Conservation (phyloP, 2,888 invertebrate species). For the Tolmerus cingulatus region DNA sequence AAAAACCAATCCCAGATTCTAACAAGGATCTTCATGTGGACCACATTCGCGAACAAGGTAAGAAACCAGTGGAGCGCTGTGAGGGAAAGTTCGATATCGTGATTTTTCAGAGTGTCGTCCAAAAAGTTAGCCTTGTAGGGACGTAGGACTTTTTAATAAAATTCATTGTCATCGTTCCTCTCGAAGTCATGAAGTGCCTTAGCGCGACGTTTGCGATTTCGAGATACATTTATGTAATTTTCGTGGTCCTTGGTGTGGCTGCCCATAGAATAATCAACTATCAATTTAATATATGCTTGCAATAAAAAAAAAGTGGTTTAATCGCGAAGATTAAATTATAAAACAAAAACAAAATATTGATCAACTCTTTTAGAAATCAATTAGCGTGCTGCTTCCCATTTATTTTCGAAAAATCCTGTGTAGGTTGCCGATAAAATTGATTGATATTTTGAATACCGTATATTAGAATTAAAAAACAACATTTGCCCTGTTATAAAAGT, state of each 20-base stretch:
- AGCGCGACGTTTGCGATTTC: constrained; percentile 86
- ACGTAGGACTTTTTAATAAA: no score
- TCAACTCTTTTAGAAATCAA: no score
- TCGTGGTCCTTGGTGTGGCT: constrained; percentile 94
- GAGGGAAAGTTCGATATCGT: constrained; percentile 93
- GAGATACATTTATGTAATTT: constrained; percentile 91
- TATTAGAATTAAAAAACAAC: no score
- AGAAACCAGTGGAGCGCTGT: constrained; percentile 98
- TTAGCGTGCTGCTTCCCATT: no score
- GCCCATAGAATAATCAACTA: constrained; percentile 95
- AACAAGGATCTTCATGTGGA: constrained; percentile 91
- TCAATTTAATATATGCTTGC: constrained; percentile 75
- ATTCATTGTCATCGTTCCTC: constrained; percentile 95
- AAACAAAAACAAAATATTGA: no score
- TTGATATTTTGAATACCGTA: no score
- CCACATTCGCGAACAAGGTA: constrained; percentile 94
- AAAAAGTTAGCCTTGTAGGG: no score
- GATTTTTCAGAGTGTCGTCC: constrained; percentile 88
- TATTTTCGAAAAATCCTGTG: no score
- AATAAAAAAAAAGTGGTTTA: neutral
- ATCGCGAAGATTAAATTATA: neutral
- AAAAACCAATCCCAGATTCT: constrained; percentile 98
- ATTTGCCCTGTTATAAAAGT: no score
- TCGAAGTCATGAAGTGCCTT: constrained; percentile 98
- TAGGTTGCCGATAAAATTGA: no score